Evolutionary conservation across 2,888 invertebrate genomes (phyloP).

Genomic region (Caenorhabditis parvicauda): DNA sequence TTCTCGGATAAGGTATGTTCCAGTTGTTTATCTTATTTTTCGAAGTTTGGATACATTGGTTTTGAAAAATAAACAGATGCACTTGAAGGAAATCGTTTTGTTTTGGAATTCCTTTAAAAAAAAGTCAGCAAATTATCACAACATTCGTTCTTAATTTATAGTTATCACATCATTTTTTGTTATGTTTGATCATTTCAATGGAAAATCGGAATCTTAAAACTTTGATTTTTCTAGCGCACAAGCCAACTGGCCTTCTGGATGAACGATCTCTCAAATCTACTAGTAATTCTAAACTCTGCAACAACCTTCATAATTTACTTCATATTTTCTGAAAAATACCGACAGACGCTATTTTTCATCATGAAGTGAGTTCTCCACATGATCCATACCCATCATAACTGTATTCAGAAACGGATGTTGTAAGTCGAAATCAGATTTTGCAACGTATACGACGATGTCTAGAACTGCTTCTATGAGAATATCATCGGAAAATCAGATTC

Average conservation of each 20-base stretch:
- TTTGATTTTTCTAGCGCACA: constrained; percentile 30
- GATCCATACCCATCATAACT: background rate
- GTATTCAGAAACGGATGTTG: constrained; percentile 44
- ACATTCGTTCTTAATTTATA: too few relatives aligned
- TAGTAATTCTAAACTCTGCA: constrained; percentile 57
- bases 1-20: constrained; percentile 32
- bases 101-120: background rate
- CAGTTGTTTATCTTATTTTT: too few relatives aligned
- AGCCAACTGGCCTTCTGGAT: constrained; percentile 48
- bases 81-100: too few relatives aligned
- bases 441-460: constrained; percentile 41
- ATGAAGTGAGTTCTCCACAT: constrained; percentile 28
- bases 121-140: too few relatives aligned
- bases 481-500: constrained; percentile 27
- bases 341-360: constrained; percentile 44
- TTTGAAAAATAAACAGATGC: too few relatives aligned
- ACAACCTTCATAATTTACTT: constrained; percentile 59
- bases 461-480: constrained; percentile 47
- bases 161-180: too few relatives aligned
- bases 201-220: too few relatives aligned
- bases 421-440: constrained; percentile 39
- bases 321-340: constrained; percentile 56
- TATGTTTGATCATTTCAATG: too few relatives aligned
- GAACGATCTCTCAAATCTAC: constrained; percentile 55
- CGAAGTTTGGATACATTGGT: too few relatives aligned